Evolutionary conservation across 1,140 invertebrate species (phyloP).

Genomic region (Bilobella aurantiaca): DNA sequence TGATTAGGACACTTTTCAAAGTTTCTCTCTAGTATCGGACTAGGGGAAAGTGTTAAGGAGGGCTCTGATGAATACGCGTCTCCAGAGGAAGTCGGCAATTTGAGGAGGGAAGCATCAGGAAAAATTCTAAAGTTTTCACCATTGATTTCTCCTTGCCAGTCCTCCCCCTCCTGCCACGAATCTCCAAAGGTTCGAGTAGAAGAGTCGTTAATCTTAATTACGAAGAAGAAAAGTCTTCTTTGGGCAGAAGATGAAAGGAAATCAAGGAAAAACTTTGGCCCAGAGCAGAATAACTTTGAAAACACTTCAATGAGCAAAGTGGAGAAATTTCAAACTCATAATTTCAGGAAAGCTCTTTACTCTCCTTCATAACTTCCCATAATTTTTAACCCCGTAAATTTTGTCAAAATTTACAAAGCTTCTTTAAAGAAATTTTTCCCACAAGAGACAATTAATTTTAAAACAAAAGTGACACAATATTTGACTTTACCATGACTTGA

Average conservation of each 20-base stretch:
- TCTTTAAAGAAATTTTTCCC: too few species aligned
- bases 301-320: background rate
- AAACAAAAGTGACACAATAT: too few species aligned
- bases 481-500: too few species aligned
- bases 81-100: background rate
- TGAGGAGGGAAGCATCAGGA: background rate
- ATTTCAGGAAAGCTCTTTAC: background rate
- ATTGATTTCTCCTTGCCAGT: slow-evolving; percentile 2
- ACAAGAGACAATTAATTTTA: too few species aligned
- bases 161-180: background rate
- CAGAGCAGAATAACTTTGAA: background rate
- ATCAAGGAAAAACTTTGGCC: background rate
- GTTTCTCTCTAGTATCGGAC: background rate
- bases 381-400: background rate
- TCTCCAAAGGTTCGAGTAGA: background rate
- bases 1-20: slow-evolving; percentile 1
- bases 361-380: background rate
- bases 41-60: background rate
- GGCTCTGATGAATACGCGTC: background rate
- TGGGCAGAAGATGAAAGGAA: background rate
- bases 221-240: background rate
- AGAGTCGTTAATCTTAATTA: slow-evolving; percentile 8
- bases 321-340: background rate
- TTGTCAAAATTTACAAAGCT: background rate
- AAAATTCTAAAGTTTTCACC: slow-evolving; percentile 4